phyloP scores from a whole-genome alignment of 1,140 invertebrate species.

The Alviniconcha marisindica region DNA sequence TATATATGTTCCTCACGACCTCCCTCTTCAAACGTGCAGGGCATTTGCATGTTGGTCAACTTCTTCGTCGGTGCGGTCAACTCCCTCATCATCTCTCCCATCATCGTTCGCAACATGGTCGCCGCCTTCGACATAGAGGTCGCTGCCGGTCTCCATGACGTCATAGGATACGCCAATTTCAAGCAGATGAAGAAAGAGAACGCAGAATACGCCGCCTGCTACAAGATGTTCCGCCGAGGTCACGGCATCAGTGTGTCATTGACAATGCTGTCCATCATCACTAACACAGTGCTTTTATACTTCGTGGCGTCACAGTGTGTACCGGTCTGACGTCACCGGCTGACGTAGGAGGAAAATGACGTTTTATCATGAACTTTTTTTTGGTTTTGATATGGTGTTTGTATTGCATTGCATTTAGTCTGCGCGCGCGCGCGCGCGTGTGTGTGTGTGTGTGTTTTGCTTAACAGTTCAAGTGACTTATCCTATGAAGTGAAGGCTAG shows the following conservation, averaged over 20 bases:
- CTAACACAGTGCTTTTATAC: slow-evolving; percentile 43
- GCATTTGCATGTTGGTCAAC: slow-evolving; percentile 28
- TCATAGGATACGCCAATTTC: slow-evolving; percentile 50
- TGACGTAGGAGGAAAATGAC: too few relatives aligned
- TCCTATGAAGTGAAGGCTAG: too few relatives aligned
- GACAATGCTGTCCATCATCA: slow-evolving; percentile 36
- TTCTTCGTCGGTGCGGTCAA: slow-evolving; percentile 45
- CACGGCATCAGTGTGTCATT: slow-evolving; percentile 44
- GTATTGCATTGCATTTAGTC: too few relatives aligned
- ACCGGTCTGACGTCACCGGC: slow-evolving; percentile 33
- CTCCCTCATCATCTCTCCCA: slow-evolving; percentile 43
- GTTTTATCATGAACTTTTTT: too few relatives aligned
- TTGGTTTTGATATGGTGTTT: too few relatives aligned
- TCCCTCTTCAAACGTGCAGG: slow-evolving; percentile 45
- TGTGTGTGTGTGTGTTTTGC: too few relatives aligned
- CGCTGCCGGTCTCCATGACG: slow-evolving; percentile 48
- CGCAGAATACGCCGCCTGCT: slow-evolving; percentile 33
- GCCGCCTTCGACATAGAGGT: slow-evolving; percentile 51
- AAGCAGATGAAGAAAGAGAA: slow-evolving; percentile 45
- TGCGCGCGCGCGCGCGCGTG: too few relatives aligned
- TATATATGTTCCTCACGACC: too few relatives aligned
- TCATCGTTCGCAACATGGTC: slow-evolving; percentile 52
- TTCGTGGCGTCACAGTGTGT: slow-evolving; percentile 41
- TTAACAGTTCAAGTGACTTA: too few relatives aligned
- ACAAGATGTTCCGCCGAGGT: slow-evolving; percentile 46